Conservation (phyloP, 2,888 invertebrate genomes). For the Agrochola litura region DNA sequence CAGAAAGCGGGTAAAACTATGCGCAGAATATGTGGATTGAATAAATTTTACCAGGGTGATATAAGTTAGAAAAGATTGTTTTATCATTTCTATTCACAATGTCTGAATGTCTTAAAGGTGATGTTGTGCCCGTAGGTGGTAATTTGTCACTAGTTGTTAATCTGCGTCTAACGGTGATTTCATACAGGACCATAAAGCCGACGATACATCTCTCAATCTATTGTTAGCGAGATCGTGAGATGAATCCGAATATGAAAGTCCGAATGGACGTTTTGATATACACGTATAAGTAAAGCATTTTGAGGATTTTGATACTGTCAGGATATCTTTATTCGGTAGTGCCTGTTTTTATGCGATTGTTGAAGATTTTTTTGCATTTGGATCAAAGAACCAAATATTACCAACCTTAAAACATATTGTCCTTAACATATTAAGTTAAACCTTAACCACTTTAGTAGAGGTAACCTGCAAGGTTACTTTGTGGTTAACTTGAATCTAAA, state of each 20-base stretch:
- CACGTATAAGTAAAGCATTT: constrained; percentile 1
- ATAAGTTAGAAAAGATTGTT: constrained; percentile 13
- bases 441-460: constrained; percentile 41
- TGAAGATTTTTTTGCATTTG: background rate
- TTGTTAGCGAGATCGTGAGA: constrained; percentile 49
- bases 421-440: constrained; percentile 50
- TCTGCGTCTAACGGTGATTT: constrained; percentile 43
- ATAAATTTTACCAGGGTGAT: constrained; percentile 29
- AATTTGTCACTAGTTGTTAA: constrained; percentile 41
- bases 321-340: background rate
- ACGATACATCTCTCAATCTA: constrained; percentile 38
- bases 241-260: constrained; percentile 32
- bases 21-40: constrained; percentile 1
- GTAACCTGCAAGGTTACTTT: constrained; percentile 52
- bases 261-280: constrained; percentile 28
- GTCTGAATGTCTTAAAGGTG: background rate
- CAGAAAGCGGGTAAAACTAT: constrained; percentile 43
- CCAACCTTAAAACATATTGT: constrained; percentile 27
- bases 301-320: constrained; percentile 2
- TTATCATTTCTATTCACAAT: background rate
- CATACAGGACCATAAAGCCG: constrained; percentile 31
- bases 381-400: background rate
- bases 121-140: background rate
- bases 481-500: constrained; percentile 59
- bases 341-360: background rate